These are phyloP conservation scores for Drosophila willistoni DNA, from an alignment of 1,140 invertebrate species.

Conservation along the genomic window DNA sequence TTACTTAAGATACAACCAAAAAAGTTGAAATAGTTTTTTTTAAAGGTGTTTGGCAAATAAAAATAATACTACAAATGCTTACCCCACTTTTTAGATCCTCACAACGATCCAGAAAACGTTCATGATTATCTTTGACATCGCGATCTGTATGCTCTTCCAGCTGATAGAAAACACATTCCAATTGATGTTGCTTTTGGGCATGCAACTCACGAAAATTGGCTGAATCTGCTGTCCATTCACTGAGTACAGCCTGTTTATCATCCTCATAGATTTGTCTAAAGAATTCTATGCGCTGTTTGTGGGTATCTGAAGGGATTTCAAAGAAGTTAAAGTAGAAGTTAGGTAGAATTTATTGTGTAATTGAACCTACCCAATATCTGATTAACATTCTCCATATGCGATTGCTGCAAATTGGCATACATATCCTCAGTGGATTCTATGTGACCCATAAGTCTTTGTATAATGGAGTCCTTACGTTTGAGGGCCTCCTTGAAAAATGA, in stretches of 20 bases:
- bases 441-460: slow-evolving; percentile 86
- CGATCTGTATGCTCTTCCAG: slow-evolving; percentile 66
- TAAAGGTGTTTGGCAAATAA: background rate
- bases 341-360: too few relatives aligned
- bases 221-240: slow-evolving; percentile 84
- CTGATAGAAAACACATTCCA: slow-evolving; percentile 79
- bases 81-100: slow-evolving; percentile 84
- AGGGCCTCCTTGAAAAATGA: slow-evolving; percentile 82
- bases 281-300: slow-evolving; percentile 84
- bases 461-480: slow-evolving; percentile 87
- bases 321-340: background rate
- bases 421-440: slow-evolving; percentile 88
- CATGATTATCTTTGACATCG: slow-evolving; percentile 57
- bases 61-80: slow-evolving; percentile 20
- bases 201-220: slow-evolving; percentile 79
- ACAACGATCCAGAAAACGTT: slow-evolving; percentile 79
- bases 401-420: slow-evolving; percentile 85
- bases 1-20: slow-evolving; percentile 30
- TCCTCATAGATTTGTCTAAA: slow-evolving; percentile 85
- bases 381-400: slow-evolving; percentile 88
- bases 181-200: slow-evolving; percentile 68
- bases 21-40: background rate
- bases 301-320: slow-evolving; percentile 75
- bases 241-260: slow-evolving; percentile 84
- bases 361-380: slow-evolving; percentile 86